phyloP scores from a whole-genome alignment of 2,888 invertebrate species.

The Fragum sueziense region DNA sequence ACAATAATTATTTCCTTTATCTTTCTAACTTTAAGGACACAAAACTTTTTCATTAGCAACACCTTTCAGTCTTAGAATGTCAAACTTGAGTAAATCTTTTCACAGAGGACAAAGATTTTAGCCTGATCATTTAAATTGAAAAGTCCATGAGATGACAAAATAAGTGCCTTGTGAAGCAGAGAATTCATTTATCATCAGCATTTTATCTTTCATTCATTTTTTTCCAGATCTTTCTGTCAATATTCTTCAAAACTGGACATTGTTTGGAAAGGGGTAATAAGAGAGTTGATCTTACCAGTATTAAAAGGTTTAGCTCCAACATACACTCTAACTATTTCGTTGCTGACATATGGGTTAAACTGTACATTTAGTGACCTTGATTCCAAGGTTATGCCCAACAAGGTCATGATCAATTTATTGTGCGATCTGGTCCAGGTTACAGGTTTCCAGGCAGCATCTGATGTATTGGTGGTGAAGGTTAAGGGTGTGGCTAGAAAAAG shows the following conservation, averaged over 20 bases:
- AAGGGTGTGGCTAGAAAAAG: constrained; percentile 41
- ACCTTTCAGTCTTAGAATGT: too few species aligned
- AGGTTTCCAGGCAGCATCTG: constrained; percentile 75
- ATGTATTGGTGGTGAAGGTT: constrained; percentile 46
- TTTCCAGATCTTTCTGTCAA: neutral
- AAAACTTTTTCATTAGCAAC: too few species aligned
- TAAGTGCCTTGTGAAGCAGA: neutral
- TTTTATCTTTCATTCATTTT: neutral
- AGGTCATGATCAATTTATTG: constrained; percentile 45
- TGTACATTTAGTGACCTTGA: constrained; percentile 48
- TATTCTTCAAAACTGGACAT: neutral
- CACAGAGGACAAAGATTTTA: neutral
- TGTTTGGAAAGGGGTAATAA: neutral
- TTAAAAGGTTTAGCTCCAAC: constrained; percentile 73
- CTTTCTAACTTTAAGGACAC: too few species aligned
- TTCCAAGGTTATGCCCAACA: constrained; percentile 56
- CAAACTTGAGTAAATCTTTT: too few species aligned
- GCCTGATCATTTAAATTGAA: neutral
- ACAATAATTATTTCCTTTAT: too few species aligned
- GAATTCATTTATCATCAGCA: neutral
- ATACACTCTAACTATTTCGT: constrained; percentile 58
- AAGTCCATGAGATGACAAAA: neutral
- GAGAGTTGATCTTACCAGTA: constrained; percentile 53
- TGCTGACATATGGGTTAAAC: constrained; percentile 62
- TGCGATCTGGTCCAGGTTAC: constrained; percentile 64